These are phyloP conservation scores for Plecotus auritus DNA, from an alignment of 2,113 vertebrate genomes.

Conservation along the genomic window DNA sequence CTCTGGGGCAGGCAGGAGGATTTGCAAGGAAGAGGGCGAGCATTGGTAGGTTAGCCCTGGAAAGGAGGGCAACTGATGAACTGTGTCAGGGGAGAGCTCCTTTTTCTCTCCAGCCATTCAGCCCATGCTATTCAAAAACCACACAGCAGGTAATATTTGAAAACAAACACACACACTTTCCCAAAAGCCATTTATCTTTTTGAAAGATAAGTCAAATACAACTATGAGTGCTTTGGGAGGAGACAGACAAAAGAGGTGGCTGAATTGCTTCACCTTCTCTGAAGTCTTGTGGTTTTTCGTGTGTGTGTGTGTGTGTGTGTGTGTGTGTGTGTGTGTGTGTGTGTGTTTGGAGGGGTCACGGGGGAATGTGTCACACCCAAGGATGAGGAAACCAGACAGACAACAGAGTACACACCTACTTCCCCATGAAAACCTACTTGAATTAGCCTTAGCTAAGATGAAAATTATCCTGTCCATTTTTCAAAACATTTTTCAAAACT, in stretches of 20 bases:
- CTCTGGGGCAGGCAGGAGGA: not conserved
- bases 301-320: not conserved
- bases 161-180: not conserved
- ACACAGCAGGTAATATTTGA: not conserved
- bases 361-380: not conserved
- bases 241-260: not conserved
- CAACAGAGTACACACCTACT: not conserved
- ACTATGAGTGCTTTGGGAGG: not conserved
- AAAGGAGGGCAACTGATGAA: not conserved
- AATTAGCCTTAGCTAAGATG: not conserved
- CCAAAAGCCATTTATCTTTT: not conserved
- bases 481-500: not conserved
- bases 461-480: not conserved
- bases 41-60: not conserved
- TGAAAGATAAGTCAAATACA: not conserved
- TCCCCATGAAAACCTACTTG: not conserved
- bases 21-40: fast-evolving
- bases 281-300: not conserved
- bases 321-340: not conserved
- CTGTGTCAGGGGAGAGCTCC: no score
- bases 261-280: not conserved
- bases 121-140: not conserved
- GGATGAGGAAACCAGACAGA: not conserved
- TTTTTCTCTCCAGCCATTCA: not conserved
- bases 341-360: not conserved